Conservation (phyloP, 2,888 invertebrate genomes). For the Cosmia trapezina region DNA sequence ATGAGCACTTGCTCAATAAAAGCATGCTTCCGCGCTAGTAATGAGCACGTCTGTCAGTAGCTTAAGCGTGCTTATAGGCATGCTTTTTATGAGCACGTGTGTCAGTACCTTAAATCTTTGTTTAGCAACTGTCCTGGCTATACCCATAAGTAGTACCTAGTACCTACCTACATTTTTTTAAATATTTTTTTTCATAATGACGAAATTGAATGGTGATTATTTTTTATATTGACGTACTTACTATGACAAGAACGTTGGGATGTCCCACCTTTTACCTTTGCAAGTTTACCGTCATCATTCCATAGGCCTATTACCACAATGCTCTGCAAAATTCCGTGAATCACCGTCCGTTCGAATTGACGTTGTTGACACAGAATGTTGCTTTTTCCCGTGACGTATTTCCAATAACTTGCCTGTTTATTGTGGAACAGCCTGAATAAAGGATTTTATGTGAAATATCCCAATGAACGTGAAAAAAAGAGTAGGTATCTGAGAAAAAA, state of each 20-base stretch:
- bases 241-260: background rate
- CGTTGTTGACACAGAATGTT: background rate
- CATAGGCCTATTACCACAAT: background rate
- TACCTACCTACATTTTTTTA: too few species aligned
- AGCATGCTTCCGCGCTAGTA: too few species aligned
- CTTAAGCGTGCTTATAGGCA: too few species aligned
- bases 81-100: too few species aligned
- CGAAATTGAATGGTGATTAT: too few species aligned
- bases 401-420: conserved; percentile 6
- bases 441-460: background rate
- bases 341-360: background rate
- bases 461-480: background rate
- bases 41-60: too few species aligned
- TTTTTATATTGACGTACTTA: too few species aligned
- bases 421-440: conserved; percentile 2
- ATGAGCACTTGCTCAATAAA: too few species aligned
- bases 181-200: background rate
- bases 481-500: too few species aligned
- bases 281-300: background rate
- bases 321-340: conserved; percentile 2
- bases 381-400: conserved; percentile 23
- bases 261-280: conserved; percentile 9
- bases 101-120: too few species aligned
- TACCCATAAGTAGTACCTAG: too few species aligned
- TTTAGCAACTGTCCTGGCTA: too few species aligned